These are phyloP conservation scores for Nymphalis io DNA, from an alignment of 1,140 invertebrate genomes.

Conservation along the genomic window DNA sequence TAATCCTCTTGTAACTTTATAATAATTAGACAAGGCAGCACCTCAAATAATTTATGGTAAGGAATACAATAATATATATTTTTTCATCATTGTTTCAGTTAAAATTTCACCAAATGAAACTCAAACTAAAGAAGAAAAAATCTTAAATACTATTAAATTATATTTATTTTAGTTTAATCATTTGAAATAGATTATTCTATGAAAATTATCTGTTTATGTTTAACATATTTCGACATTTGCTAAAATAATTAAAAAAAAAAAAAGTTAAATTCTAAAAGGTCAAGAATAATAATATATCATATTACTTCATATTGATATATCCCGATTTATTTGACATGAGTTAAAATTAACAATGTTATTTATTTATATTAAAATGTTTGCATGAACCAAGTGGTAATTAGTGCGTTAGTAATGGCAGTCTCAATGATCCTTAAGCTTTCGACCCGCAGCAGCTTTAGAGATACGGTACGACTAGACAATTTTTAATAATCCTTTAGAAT, in stretches of 20 bases:
- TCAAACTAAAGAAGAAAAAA: not conserved
- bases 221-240: not conserved
- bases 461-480: constrained; percentile 54
- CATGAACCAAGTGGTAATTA: constrained; percentile 8
- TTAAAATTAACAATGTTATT: constrained; percentile 5
- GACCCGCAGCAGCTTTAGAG: constrained; percentile 34
- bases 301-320: not conserved
- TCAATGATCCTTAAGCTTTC: not conserved
- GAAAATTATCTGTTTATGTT: not conserved
- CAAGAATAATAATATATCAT: not conserved
- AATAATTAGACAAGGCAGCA: constrained; percentile 22
- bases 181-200: not conserved
- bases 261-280: not conserved
- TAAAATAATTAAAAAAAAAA: not conserved
- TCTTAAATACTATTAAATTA: constrained; percentile 1
- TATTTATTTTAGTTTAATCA: not conserved
- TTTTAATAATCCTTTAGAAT: constrained; percentile 34
- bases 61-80: constrained; percentile 12
- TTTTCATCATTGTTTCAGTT: not conserved
- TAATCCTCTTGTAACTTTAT: constrained; percentile 11
- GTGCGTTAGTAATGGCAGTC: constrained; percentile 23
- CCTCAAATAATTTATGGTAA: constrained; percentile 17
- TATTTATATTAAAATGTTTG: constrained; percentile 5
- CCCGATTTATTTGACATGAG: not conserved
- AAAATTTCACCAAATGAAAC: not conserved